Percentiles rank a stretch among this genome's conserved stretches.
These are phyloP conservation scores for Epizoanthus illoricatus DNA, from an alignment of 92 coral and sea anemone genomes.

Conservation along the genomic window DNA sequence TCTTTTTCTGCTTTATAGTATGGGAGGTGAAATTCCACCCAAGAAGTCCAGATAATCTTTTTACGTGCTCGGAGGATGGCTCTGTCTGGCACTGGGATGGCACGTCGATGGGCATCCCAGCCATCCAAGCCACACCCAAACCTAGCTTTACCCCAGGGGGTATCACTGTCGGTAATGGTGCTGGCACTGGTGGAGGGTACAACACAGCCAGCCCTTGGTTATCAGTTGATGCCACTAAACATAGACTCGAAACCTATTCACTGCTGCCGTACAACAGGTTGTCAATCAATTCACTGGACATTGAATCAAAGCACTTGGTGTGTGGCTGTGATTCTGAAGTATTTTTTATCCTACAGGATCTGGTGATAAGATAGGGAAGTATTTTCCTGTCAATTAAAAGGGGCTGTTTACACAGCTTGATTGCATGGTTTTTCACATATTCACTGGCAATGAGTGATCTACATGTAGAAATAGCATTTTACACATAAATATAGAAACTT, in stretches of 20 bases:
- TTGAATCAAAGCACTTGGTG: conserved; percentile 81
- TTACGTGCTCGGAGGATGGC: conserved; percentile 98
- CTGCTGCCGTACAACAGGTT: conserved; percentile 88
- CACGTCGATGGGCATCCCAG: conserved; percentile 71
- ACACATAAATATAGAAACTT: no score
- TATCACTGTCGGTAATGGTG: conserved; percentile 46
- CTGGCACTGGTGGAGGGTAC: conserved; percentile 57
- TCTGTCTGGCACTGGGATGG: conserved; percentile 99
- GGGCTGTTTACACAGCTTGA: no score
- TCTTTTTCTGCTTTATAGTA: conserved; percentile 49
- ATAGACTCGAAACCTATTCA: conserved; percentile 93
- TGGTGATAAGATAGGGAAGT: conserved; percentile 64
- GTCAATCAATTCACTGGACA: conserved; percentile 91
- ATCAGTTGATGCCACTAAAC: conserved; percentile 97
- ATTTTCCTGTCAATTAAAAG: not conserved
- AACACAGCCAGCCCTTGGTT: conserved; percentile 85
- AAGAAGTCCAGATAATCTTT: conserved; percentile 88
- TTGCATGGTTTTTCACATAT: no score
- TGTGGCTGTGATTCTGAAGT: conserved; percentile 98
- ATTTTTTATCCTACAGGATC: conserved; percentile 86
- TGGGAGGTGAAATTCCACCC: conserved; percentile 98
- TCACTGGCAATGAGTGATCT: no score
- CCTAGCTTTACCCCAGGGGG: conserved; percentile 43
- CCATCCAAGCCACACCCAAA: conserved; percentile 49
- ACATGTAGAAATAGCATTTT: no score